Evolutionary conservation across 2,888 invertebrate species (phyloP).

Genomic region (Chloroclystis v-ata): DNA sequence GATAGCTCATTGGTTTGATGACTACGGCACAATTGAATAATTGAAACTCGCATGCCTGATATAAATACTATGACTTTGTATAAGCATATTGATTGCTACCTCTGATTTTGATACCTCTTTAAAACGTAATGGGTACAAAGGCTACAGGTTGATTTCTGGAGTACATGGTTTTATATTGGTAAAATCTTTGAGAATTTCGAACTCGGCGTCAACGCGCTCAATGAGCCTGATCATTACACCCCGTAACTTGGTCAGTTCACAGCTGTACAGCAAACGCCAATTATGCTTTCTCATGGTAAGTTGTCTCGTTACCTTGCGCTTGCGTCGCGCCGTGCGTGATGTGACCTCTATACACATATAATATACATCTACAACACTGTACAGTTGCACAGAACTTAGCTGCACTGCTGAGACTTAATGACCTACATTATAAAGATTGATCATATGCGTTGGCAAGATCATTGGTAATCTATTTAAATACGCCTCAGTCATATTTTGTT

Average conservation of each 20-base stretch:
- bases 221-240: no score
- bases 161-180: no score
- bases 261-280: no score
- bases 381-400: constrained; percentile 9
- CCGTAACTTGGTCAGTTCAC: no score
- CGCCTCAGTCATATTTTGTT: no score
- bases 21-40: constrained; percentile 14
- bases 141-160: no score
- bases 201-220: no score
- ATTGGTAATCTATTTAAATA: no score
- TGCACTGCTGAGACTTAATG: not conserved
- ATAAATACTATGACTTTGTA: constrained; percentile 2
- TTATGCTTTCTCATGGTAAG: not conserved
- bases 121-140: no score
- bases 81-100: no score
- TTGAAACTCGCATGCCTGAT: constrained; percentile 10
- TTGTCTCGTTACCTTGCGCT: not conserved
- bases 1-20: constrained; percentile 17
- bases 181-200: no score
- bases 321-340: constrained; percentile 16
- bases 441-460: not conserved
- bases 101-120: no score
- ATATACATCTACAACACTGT: not conserved
- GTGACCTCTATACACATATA: constrained; percentile 25
- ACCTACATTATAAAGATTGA: not conserved